phyloP scores from a whole-genome alignment of 2,888 invertebrate genomes.

The Caenorhabditis parvicauda region DNA sequence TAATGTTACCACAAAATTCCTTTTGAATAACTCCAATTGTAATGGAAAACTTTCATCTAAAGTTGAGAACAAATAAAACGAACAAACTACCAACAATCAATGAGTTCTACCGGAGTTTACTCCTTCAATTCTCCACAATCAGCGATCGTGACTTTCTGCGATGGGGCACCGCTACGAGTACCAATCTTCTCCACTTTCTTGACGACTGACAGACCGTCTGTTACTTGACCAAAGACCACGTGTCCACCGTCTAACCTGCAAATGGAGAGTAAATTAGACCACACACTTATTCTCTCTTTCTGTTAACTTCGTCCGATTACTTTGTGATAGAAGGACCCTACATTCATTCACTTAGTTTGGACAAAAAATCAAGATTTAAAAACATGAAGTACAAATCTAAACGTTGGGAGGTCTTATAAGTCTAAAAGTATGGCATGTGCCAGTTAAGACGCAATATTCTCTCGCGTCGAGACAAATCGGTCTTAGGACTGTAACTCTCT shows the following conservation, averaged over 20 bases:
- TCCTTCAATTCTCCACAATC: slow-evolving; percentile 49
- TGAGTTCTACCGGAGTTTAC: slow-evolving; percentile 3
- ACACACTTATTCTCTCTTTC: background rate
- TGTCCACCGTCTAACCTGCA: slow-evolving; percentile 86
- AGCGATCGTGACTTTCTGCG: slow-evolving; percentile 70
- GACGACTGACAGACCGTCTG: slow-evolving; percentile 65
- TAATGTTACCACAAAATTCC: slow-evolving; percentile 4
- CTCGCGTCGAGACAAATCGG: too few relatives aligned
- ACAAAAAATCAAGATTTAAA: too few relatives aligned
- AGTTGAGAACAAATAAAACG: slow-evolving; percentile 3
- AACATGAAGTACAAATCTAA: too few relatives aligned
- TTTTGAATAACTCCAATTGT: slow-evolving; percentile 8
- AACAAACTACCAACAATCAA: background rate
- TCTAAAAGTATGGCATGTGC: too few relatives aligned
- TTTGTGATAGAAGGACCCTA: too few relatives aligned
- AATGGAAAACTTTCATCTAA: slow-evolving; percentile 7
- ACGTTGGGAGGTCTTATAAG: too few relatives aligned
- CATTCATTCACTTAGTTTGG: too few relatives aligned
- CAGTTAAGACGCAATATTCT: too few relatives aligned
- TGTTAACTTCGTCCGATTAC: too few relatives aligned
- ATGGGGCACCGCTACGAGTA: slow-evolving; percentile 27
- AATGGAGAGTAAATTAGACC: background rate
- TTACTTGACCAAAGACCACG: slow-evolving; percentile 94
- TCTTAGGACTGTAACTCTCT: too few relatives aligned
- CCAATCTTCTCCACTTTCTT: slow-evolving; percentile 30